Base-by-base conservation (phyloP, 2,888 invertebrate species). In the Macroteleia sp. region DNA sequence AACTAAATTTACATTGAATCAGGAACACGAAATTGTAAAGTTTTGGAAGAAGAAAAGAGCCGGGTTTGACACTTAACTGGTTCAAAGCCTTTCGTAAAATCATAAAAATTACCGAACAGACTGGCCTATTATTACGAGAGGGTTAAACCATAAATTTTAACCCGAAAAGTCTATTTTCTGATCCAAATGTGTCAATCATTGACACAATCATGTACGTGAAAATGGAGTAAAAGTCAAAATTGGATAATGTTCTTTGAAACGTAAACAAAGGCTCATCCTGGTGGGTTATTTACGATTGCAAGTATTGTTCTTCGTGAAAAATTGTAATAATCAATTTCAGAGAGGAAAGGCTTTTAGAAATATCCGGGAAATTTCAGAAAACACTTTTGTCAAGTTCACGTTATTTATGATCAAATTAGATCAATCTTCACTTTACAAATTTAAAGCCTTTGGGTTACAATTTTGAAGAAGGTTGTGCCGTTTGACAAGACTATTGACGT, bases 11-110 rank as follows among this genome's bases (percentile, higher is more conserved):
- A 64, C 73, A 64, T 64, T 41, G 19, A 17, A 19, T 28, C 28
- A 32, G 30, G 20, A 39, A 44, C 34, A 12, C 28, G 9, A 32
- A 25, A 36, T 20, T 32, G 42, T 34, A 69, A 54, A 44, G 54
- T 12, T 30, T 20, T 42, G 16, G 25, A 6, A 34, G 19, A 20
- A 14, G 54, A 39, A 61, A 62, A 46, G 50, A 39, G 39, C 30
- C 57, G 14, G 56, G 14, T n/a, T n/a, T 52, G 73, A 70, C 70
- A 57, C 3, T 61, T 59, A 70, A 70, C 70, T 61, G 70, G 70
- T 70, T 70, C 69, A 36, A 57, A 73, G 50, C 64, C 73, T 73
- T 73, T 73, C 34, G 46, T 42, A 32, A 20, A 67, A 30, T 17
- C n/a, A 30, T 19, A 59, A 39, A 44, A 66, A 59, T 67, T 48